A percentile compares a stretch with the other conserved stretches of the same genome.
phyloP scores from a whole-genome alignment of 1,140 invertebrate species.

The Coenobita brevimanus region DNA sequence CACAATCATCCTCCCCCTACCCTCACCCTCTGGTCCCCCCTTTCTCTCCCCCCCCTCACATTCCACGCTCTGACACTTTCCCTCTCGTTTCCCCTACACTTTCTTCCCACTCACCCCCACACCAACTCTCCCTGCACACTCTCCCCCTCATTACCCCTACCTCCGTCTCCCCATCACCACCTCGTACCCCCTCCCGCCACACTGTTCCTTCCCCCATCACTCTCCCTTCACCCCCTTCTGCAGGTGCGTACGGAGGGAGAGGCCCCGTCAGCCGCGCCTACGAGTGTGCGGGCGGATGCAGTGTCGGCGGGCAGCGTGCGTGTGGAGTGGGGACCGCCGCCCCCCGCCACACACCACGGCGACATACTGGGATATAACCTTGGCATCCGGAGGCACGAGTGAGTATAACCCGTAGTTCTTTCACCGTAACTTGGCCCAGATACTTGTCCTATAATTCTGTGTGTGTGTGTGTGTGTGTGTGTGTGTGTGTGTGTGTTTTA shows the following conservation, averaged over 20 bases:
- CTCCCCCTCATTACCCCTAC: too few species aligned
- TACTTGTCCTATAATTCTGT: neutral
- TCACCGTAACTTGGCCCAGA: too few species aligned
- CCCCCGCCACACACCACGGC: conserved; percentile 73
- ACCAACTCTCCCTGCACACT: too few species aligned
- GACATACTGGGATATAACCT: conserved; percentile 75
- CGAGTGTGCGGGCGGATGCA: conserved; percentile 40
- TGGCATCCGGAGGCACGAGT: conserved; percentile 49
- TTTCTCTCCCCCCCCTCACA: neutral
- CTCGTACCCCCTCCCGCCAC: too few species aligned
- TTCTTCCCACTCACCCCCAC: too few species aligned
- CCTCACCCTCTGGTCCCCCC: neutral
- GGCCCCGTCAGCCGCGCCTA: conserved; percentile 53
- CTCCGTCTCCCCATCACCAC: too few species aligned
- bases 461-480: neutral
- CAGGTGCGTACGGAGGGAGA: conserved; percentile 39
- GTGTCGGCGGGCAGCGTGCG: conserved; percentile 44
- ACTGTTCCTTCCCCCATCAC: neutral
- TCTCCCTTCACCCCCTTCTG: neutral
- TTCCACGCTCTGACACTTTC: neutral
- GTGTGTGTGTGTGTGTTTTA: neutral
- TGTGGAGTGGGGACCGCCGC: conserved; percentile 73
- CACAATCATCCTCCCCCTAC: neutral
- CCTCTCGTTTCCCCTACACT: too few species aligned
- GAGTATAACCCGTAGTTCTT: neutral